Evolutionary conservation across 2,797 vertebrate species (phyloP), one percentile per base, ranked within the genome.

Genomic region (Arremon aurantiirostris): DNA sequence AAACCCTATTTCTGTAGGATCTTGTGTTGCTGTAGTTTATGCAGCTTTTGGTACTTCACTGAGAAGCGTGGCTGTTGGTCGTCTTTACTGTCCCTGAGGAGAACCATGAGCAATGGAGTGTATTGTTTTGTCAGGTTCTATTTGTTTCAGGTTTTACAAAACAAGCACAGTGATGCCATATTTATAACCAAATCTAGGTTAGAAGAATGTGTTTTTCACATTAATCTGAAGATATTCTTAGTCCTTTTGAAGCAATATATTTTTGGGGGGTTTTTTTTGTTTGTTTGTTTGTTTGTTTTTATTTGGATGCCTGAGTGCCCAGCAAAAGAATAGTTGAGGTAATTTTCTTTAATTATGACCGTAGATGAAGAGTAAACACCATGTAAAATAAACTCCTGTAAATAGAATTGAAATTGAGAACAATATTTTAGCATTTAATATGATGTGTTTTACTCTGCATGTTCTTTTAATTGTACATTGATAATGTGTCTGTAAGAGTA

Each of bases 101-200:
- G 42, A 92, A 34, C 34, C 34, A 28, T 28, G 42, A 56, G 60
- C 61, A 90, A 28, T 30, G 41, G 39, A 75, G 91, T 65, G 17
- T 91, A 78, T 89, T 93, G 41, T 91, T 64, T 96, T 72, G 55
- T 89, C 79, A 89, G 61, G 19, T 81, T 94, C 83, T 82, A 69
- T 89, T 96, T 94, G 66, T 83, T 95, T 73, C 56, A 64, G 28
- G 23, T 91, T 82, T 92, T 88, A 47, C 81, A 61, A 92, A 90
- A 55, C 42, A 59, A 46, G 34, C 17, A 32, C 6, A 26, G 57
- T 55, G 32, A 65, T 84, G 84, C 28, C n/a, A 37, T 69, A 87
- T 92, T 91, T 93, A 35, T 78, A 87, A 78, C 34, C 8, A 87
- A 78, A 77, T 75, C 1, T 6, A 81, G 24, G 42, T 89, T 53